Conservation (phyloP, 2,113 vertebrate genomes). For the Catagonus wagneri region DNA sequence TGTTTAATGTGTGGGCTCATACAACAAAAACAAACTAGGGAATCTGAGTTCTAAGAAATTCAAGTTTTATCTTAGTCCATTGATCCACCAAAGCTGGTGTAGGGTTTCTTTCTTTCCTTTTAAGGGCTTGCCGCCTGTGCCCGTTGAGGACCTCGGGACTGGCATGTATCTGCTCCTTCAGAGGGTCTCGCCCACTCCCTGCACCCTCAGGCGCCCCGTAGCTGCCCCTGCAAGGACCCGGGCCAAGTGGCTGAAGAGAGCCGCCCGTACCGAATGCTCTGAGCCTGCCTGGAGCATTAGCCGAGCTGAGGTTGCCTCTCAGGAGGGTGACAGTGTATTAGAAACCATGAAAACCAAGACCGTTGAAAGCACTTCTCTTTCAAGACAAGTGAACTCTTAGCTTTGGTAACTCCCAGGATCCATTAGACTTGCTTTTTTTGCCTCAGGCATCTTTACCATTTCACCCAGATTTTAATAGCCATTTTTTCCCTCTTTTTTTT, state of each 20-base stretch:
- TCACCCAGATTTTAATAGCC: neutral
- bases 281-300: neutral
- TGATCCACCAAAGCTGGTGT: neutral
- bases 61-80: neutral
- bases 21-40: neutral
- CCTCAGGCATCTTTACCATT: neutral
- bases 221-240: neutral
- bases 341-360: conserved; percentile 34
- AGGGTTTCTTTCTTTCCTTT: conserved; percentile 46
- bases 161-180: neutral
- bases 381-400: neutral
- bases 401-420: neutral
- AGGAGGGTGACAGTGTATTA: conserved; percentile 15
- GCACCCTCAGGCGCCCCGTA: rapidly evolving
- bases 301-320: neutral
- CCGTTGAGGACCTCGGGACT: neutral
- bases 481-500: neutral
- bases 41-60: conserved; percentile 43
- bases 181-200: neutral
- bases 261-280: neutral
- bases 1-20: conserved; percentile 12
- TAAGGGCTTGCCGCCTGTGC: neutral
- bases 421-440: conserved; percentile 15
- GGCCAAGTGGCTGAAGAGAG: rapidly evolving
- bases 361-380: conserved; percentile 32